A percentile compares a stretch with the other conserved stretches of the same genome.
Evolutionary conservation across 2,113 vertebrate species (phyloP).

Genomic region (Barbus barbus): DNA sequence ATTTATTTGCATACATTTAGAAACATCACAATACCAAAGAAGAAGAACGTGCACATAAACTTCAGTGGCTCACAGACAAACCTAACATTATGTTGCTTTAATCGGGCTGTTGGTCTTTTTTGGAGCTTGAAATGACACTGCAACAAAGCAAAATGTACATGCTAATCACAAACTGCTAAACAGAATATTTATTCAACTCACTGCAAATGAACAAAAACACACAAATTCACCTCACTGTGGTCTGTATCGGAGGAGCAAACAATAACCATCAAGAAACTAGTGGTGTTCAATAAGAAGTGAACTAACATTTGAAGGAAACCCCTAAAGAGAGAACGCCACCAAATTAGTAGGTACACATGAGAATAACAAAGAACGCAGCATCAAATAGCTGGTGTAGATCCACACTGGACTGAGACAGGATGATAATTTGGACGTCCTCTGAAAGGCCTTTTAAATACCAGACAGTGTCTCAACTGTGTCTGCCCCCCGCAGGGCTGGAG

Average conservation of each 20-base stretch:
- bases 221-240: constrained; percentile 39
- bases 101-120: background rate
- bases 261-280: background rate
- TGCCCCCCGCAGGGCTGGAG: background rate
- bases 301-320: constrained; percentile 1
- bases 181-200: background rate
- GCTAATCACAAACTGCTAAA: background rate
- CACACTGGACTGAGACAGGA: background rate
- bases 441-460: background rate
- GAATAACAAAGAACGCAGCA: no score
- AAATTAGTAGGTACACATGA: background rate
- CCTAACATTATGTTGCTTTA: background rate
- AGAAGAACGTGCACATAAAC: background rate
- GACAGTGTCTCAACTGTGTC: background rate
- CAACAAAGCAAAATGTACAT: background rate
- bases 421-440: background rate
- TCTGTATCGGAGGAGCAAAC: constrained; percentile 9
- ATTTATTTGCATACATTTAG: background rate
- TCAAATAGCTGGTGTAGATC: background rate
- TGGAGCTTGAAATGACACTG: background rate
- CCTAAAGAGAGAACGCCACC: constrained; percentile 7
- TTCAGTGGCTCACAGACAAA: background rate
- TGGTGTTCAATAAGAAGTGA: background rate
- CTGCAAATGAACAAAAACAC: no score
- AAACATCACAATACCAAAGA: background rate